These are phyloP conservation scores for Prunella himalayana DNA, from an alignment of 2,113 vertebrate species.

Conservation along the genomic window DNA sequence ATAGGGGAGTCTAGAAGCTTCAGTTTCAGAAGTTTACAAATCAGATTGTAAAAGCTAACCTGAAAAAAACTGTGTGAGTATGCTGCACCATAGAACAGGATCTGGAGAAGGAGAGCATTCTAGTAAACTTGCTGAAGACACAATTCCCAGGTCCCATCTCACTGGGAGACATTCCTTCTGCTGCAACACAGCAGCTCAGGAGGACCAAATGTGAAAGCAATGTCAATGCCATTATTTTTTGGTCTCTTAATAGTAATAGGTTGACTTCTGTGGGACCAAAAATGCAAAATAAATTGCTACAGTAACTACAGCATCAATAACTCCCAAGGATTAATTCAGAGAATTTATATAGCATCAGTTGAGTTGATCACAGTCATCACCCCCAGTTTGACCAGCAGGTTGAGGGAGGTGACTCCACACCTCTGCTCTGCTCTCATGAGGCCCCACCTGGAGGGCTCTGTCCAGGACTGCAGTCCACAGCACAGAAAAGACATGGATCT, in stretches of 20 bases:
- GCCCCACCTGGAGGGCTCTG: not conserved
- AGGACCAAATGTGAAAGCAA: not conserved
- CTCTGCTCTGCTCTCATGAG: accelerated
- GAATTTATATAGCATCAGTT: not conserved
- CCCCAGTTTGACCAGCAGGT: not conserved
- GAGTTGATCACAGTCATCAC: not conserved
- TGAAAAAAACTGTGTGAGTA: not conserved
- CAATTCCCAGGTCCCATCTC: not conserved
- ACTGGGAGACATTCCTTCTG: not conserved
- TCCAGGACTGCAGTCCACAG: not conserved
- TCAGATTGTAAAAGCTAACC: not conserved
- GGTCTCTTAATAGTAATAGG: not conserved
- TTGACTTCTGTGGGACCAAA: not conserved
- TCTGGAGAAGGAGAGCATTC: not conserved
- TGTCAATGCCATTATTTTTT: not conserved
- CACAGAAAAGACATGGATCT: not conserved
- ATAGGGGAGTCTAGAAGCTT: not conserved
- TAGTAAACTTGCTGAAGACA: not conserved
- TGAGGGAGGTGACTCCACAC: not conserved
- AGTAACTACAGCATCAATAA: not conserved
- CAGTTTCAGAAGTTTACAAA: not conserved
- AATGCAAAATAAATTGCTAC: not conserved
- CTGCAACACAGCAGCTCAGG: not conserved
- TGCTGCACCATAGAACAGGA: not conserved
- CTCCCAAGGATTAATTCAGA: not conserved